A percentile compares a stretch with the other conserved stretches of the same genome.
phyloP scores from a whole-genome alignment of 2,113 vertebrate species.

The Tachuris rubrigastra region DNA sequence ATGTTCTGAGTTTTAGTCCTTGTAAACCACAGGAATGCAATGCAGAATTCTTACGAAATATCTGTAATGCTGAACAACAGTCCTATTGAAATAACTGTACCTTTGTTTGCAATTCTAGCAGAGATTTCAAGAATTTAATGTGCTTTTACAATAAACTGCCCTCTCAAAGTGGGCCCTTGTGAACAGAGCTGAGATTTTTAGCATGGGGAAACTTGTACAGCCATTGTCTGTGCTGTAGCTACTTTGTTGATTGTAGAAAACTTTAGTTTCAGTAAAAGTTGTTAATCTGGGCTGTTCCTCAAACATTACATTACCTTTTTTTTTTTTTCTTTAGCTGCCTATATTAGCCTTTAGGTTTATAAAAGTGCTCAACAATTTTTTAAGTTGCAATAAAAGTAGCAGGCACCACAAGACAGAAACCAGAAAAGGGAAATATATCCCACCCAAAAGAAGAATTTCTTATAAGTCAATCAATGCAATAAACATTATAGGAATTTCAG shows the following conservation, averaged over 20 bases:
- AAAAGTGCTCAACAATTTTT: not conserved
- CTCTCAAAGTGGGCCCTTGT: not conserved
- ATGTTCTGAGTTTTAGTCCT: not conserved
- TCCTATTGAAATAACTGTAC: not conserved
- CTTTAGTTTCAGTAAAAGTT: not conserved
- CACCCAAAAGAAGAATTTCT: not conserved
- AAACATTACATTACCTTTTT: not conserved
- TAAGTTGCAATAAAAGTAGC: constrained; percentile 9
- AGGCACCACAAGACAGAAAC: not conserved
- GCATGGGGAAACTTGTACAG: not conserved
- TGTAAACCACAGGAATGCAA: not conserved
- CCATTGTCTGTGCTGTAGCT: not conserved
- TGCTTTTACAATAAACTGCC: not conserved
- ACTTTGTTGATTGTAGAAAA: not conserved
- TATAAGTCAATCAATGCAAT: not conserved
- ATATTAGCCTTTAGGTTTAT: not conserved
- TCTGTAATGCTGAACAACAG: not conserved
- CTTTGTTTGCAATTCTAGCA: not conserved
- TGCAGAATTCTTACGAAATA: not conserved
- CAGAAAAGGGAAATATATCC: not conserved
- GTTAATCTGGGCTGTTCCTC: not conserved
- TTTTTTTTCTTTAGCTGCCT: not conserved
- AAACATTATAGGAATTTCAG: not conserved
- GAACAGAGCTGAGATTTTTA: not conserved
- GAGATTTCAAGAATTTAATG: not conserved